A percentile compares a stretch with the other conserved stretches of the same genome.
phyloP scores from a whole-genome alignment of 2,888 invertebrate genomes.

The Notodonta dromedarius region DNA sequence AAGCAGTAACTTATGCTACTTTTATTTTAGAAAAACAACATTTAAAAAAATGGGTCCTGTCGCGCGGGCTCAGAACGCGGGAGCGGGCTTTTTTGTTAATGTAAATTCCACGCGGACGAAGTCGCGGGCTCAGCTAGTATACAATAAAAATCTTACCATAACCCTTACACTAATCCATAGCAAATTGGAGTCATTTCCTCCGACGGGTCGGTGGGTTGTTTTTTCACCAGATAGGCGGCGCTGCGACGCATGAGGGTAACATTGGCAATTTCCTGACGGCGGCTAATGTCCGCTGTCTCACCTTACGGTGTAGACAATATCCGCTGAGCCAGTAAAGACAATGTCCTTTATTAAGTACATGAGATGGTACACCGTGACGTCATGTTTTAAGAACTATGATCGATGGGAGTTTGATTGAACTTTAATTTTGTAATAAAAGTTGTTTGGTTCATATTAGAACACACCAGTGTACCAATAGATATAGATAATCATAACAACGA shows the following conservation, averaged over 20 bases:
- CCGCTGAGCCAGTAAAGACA: slow-evolving; percentile 25
- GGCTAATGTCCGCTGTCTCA: slow-evolving; percentile 31
- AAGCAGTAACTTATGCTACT: no score
- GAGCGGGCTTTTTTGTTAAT: no score
- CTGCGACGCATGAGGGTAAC: slow-evolving; percentile 21
- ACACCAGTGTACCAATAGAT: no score
- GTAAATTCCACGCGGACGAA: no score
- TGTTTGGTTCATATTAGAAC: no score
- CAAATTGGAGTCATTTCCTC: slow-evolving; percentile 51
- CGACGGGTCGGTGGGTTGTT: slow-evolving; percentile 20
- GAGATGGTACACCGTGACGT: not conserved
- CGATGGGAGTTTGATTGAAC: not conserved
- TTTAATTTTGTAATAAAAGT: no score
- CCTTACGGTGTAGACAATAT: slow-evolving; percentile 36
- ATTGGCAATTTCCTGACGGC: slow-evolving; percentile 43
- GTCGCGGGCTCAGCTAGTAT: no score
- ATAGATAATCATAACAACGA: no score
- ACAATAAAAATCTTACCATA: not conserved
- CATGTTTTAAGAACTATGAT: not conserved
- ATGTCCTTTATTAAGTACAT: not conserved
- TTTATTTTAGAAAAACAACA: no score
- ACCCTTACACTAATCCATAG: slow-evolving; percentile 31
- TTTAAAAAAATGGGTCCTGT: no score
- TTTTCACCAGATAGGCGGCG: slow-evolving; percentile 30
- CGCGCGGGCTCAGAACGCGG: no score